These are phyloP conservation scores for Macaca mulatta DNA, from an alignment of 2,113 vertebrate genomes.

Conservation along the genomic window DNA sequence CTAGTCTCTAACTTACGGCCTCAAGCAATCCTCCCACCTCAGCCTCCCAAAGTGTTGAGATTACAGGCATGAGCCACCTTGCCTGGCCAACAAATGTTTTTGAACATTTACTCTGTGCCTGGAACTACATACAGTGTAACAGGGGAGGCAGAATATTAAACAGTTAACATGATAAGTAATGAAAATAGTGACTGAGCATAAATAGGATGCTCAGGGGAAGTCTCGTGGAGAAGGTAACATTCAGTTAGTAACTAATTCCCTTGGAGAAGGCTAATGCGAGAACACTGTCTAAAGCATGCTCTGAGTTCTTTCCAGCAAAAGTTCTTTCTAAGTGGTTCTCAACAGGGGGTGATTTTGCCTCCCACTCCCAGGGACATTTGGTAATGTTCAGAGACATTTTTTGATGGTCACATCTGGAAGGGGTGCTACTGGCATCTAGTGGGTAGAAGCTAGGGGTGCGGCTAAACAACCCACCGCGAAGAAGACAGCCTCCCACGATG, in stretches of 20 bases:
- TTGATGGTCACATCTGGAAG: rapidly evolving
- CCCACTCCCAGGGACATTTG: not conserved
- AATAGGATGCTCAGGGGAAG: not conserved
- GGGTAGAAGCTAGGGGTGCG: not conserved
- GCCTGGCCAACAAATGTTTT: not conserved
- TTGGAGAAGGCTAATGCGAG: not conserved
- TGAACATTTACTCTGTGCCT: not conserved
- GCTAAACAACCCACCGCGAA: too few relatives aligned
- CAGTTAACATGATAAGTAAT: not conserved
- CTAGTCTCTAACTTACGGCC: not conserved
- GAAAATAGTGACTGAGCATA: not conserved
- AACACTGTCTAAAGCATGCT: too few relatives aligned
- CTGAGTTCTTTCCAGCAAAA: not conserved
- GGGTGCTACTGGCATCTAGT: not conserved
- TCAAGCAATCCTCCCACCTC: not conserved
- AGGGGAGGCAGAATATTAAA: not conserved
- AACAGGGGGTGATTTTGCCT: not conserved
- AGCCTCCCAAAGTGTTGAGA: not conserved
- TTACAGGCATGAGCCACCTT: not conserved
- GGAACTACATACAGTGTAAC: not conserved
- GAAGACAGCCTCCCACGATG: not conserved
- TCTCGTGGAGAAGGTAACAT: not conserved
- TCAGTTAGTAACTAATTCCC: not conserved
- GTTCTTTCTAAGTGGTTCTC: not conserved
- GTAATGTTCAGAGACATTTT: not conserved